phyloP scores from a whole-genome alignment of 2,797 vertebrate genomes.

The Danio jaintianensis region DNA sequence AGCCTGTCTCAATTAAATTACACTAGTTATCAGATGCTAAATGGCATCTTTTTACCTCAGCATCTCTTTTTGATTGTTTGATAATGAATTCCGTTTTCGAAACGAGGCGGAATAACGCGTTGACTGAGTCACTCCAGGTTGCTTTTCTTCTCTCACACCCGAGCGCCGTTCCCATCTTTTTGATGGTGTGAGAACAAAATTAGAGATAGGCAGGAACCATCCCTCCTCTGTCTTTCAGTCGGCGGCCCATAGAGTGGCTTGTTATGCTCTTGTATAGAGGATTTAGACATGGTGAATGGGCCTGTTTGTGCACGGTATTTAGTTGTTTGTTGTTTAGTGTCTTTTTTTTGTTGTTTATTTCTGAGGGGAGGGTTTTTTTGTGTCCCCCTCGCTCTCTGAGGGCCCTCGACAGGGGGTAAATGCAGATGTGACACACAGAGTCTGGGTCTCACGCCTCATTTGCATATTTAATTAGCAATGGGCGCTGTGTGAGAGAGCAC shows the following conservation, averaged over 20 bases:
- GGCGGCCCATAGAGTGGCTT: conserved; percentile 57
- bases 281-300: conserved; percentile 57
- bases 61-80: conserved; percentile 10
- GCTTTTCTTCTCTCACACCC: conserved; percentile 48
- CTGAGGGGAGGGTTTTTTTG: conserved; percentile 61
- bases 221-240: conserved; percentile 53
- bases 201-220: conserved; percentile 55
- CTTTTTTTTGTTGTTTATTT: conserved; percentile 66
- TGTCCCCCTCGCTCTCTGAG: conserved; percentile 74
- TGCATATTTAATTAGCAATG: conserved; percentile 99
- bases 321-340: conserved; percentile 65
- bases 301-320: conserved; percentile 65
- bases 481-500: conserved; percentile 85
- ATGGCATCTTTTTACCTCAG: background rate
- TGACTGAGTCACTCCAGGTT: conserved; percentile 52
- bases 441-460: conserved; percentile 95
- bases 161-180: conserved; percentile 33
- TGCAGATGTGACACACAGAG: conserved; percentile 92
- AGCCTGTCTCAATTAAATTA: background rate
- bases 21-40: background rate
- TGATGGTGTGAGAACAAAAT: conserved; percentile 63
- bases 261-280: conserved; percentile 60
- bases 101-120: conserved; percentile 16
- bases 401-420: conserved; percentile 86
- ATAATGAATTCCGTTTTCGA: conserved; percentile 26